phyloP scores from a whole-genome alignment of 1,140 invertebrate species.

The Argopecten irradians region DNA sequence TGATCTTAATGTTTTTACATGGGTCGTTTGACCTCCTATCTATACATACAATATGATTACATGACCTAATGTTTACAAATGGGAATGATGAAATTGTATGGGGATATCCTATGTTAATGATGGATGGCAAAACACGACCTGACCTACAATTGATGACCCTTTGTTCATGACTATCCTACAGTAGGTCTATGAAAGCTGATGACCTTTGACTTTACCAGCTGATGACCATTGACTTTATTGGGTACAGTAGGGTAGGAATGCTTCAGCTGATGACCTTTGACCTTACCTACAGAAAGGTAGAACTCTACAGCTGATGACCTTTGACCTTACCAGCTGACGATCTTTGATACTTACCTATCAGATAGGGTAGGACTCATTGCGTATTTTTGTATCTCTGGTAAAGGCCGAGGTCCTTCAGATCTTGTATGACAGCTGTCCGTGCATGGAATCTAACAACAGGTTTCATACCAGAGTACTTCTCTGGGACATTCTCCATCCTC shows the following conservation, averaged over 20 bases:
- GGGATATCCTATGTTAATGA: no score
- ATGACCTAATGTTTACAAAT: no score
- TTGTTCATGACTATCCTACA: background rate
- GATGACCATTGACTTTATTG: slow-evolving; percentile 52
- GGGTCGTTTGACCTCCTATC: no score
- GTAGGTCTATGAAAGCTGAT: background rate
- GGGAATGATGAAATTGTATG: no score
- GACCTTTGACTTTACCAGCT: slow-evolving; percentile 1
- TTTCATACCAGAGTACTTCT: slow-evolving; percentile 87
- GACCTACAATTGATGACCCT: background rate
- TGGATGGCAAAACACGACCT: no score
- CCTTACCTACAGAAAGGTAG: slow-evolving; percentile 91
- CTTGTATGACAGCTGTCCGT: slow-evolving; percentile 86
- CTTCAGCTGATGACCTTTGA: background rate
- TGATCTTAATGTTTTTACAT: no score
- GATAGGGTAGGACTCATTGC: slow-evolving; percentile 96
- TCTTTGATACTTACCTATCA: no score
- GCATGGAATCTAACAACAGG: slow-evolving; percentile 96
- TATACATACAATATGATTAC: no score
- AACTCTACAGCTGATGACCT: slow-evolving; percentile 76
- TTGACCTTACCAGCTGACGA: slow-evolving; percentile 85
- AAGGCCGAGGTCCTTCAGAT: slow-evolving; percentile 85
- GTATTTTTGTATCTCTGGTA: slow-evolving; percentile 91
- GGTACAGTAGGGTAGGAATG: background rate
- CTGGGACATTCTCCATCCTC: slow-evolving; percentile 64